Evolutionary conservation across 1,140 invertebrate genomes (phyloP), one percentile per base, ranked within the genome.

Genomic region (Neodiprion pinetum): DNA sequence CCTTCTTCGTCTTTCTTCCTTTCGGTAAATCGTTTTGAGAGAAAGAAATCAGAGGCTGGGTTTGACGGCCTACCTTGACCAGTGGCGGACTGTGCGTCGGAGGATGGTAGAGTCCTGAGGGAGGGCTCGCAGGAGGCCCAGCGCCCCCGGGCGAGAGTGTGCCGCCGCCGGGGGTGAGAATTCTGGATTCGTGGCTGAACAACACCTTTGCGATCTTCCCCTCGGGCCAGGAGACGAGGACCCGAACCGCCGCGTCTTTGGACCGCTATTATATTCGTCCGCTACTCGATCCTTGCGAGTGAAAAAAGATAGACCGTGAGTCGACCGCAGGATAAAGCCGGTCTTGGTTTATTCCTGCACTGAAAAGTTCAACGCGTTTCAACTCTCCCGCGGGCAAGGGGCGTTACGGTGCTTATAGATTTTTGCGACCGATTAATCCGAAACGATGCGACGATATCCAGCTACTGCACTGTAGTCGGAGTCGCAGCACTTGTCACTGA

Each of bases 111-210:
- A 84, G 82, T 80, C 81, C 84, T 77, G 84, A 80, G 74, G 84
- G 81, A 75, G 85, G 85, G 80, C 86, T 87, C 84, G 86, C 84
- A 81, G 86, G 86, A 80, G 86, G 85, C 80, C 83, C 85, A 77
- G 84, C 83, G 85, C 84, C 86, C 84, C 86, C 86, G 80, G 87
- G 86, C 80, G 86, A 88, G 82, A 86, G 82, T 77, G 80, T 77
- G 79, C 84, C 83, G 80, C 83, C 85, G 80, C 86, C 84, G 85
- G 86, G 86, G 85, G 85, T 87, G 82, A 87, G 86, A 88, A 88
- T 88, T 85, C 87, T 88, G 87, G 85, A 86, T 84, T 86, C 85
- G 85, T 86, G 85, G 73, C 82, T 87, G 83, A 87, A 87, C 87
- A 87, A 87, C 86, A 88, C 86, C 85, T 88, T 88, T 77, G 76